phyloP scores from a whole-genome alignment of 2,797 vertebrate genomes.

The Dendrocincla tyrannina region DNA sequence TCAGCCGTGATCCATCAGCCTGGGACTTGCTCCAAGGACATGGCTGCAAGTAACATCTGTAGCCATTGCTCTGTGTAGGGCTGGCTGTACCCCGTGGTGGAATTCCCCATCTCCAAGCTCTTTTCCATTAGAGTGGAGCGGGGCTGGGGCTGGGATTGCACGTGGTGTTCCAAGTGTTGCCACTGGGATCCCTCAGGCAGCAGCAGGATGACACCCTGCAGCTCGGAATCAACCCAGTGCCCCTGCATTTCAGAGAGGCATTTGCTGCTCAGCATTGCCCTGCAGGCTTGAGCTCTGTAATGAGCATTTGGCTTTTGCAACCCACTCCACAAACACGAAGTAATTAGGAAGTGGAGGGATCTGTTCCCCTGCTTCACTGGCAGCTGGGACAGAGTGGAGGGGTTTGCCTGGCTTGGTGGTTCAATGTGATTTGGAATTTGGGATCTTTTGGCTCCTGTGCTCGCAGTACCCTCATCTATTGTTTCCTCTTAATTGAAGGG shows the following conservation, averaged over 20 bases:
- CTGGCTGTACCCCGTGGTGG: conserved; percentile 28
- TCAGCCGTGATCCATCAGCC: conserved; percentile 47
- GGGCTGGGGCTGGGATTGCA: not conserved
- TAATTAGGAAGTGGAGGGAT: conserved; percentile 41
- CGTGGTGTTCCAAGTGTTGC: conserved; percentile 12
- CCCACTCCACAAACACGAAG: conserved; percentile 42
- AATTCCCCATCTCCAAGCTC: conserved; percentile 54
- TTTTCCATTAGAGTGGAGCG: not conserved
- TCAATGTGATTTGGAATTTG: conserved; percentile 36
- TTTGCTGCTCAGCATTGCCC: conserved; percentile 55
- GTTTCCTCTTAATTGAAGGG: not conserved
- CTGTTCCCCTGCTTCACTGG: conserved; percentile 5
- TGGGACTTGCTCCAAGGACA: conserved; percentile 38
- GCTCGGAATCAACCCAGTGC: conserved; percentile 27
- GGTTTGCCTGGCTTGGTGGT: not conserved
- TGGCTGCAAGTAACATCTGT: conserved; percentile 56
- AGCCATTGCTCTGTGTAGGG: conserved; percentile 45
- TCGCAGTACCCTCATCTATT: not conserved
- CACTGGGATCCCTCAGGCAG: conserved; percentile 20
- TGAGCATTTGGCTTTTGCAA: conserved; percentile 58
- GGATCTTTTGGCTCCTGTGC: conserved; percentile 15
- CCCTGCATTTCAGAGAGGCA: not conserved
- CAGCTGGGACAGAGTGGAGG: conserved; percentile 7
- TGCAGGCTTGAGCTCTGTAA: conserved; percentile 60
- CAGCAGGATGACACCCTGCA: conserved; percentile 26